These are phyloP conservation scores for Anolis carolinensis DNA, from an alignment of 2,113 vertebrate species.

Conservation along the genomic window DNA sequence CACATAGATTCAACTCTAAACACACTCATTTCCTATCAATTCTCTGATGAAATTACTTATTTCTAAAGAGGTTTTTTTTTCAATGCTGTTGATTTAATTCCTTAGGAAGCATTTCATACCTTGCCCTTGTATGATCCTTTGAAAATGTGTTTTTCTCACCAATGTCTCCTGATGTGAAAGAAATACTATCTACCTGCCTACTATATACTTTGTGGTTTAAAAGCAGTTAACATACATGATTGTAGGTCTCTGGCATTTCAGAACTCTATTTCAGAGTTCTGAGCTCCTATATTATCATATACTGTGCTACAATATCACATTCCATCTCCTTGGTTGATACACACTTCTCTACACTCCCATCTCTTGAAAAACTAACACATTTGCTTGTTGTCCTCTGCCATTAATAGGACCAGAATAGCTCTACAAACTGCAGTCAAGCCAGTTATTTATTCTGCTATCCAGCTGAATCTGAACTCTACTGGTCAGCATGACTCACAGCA, in stretches of 20 bases:
- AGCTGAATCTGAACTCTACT: neutral
- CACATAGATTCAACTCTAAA: no score
- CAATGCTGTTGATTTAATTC: neutral
- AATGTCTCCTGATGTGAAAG: neutral
- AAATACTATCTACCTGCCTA: neutral
- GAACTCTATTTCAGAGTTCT: neutral
- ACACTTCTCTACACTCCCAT: neutral
- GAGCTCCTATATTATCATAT: neutral
- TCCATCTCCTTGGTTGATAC: neutral
- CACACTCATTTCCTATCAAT: neutral
- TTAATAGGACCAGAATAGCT: neutral
- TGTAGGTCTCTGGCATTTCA: neutral
- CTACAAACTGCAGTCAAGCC: neutral
- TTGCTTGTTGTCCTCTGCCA: neutral
- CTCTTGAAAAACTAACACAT: neutral
- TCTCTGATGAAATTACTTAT: neutral
- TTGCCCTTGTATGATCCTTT: neutral
- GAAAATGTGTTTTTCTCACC: neutral
- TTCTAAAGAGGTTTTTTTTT: neutral
- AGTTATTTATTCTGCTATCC: constrained; percentile 15
- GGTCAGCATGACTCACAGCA: constrained; percentile 12
- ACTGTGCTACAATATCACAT: neutral
- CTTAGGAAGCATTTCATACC: neutral
- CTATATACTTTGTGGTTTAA: neutral
- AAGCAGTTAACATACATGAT: neutral